phyloP scores from a whole-genome alignment of 2,888 invertebrate species.

The Caenorhabditis japonica region DNA sequence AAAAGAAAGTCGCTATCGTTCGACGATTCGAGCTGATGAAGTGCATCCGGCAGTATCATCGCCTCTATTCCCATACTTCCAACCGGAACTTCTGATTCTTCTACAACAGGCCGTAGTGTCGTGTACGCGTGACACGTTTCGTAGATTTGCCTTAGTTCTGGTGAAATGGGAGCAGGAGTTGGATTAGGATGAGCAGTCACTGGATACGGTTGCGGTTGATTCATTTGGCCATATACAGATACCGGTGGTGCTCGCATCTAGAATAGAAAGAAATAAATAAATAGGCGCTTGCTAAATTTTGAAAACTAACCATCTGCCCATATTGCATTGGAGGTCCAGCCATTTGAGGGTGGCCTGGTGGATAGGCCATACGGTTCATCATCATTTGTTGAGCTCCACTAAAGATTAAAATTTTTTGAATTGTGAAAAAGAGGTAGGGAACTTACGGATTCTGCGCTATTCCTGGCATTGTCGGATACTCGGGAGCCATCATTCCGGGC shows the following conservation, averaged over 20 bases:
- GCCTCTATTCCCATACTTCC: conserved; percentile 19
- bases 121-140: not conserved
- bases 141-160: conserved; percentile 6
- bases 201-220: conserved; percentile 26
- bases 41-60: not conserved
- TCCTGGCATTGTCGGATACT: conserved; percentile 32
- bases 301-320: conserved; percentile 29
- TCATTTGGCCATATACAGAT: conserved; percentile 38
- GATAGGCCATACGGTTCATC: conserved; percentile 26
- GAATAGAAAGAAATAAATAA: not conserved
- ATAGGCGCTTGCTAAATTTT: too few relatives aligned
- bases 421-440: not conserved
- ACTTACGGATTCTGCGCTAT: conserved; percentile 43
- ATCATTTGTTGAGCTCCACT: conserved; percentile 23
- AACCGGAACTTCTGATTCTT: conserved; percentile 7
- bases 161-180: not conserved
- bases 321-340: conserved; percentile 28
- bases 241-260: conserved; percentile 44
- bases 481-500: conserved; percentile 40
- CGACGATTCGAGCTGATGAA: conserved; percentile 1
- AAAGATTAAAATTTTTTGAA: not conserved
- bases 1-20: conserved; percentile 5
- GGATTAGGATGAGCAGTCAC: conserved; percentile 42
- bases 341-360: conserved; percentile 34
- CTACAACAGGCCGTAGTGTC: conserved; percentile 7